Evolutionary conservation across 2,888 invertebrate species (phyloP), one percentile per base, ranked within the genome.

Genomic region (Heliconius sara): DNA sequence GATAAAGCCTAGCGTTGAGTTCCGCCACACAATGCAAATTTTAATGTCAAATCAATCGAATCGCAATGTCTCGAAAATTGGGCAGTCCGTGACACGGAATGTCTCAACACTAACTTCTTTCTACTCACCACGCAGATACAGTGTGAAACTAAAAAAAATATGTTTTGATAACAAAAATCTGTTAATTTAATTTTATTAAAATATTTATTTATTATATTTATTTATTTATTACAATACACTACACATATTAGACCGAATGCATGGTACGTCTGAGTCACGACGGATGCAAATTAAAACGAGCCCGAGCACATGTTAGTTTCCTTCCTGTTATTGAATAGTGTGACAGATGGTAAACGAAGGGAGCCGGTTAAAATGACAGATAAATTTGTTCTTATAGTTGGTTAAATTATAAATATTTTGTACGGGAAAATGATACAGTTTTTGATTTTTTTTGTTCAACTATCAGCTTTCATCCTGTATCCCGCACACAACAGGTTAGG

Each of bases 281-380:
- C 72, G 71, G 72, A 72, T 72, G 79, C 72, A 79, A 79, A 77
- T 79, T 76, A 72, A 76, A 79, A 79, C 79, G 71, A 66, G 71
- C 72, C 57, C 57, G 43, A 65, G 65, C 77, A 73, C 66, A 72
- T 79, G 76, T 72, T 77, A 73, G 79, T 77, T 79, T 79, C 79
- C 79, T 79, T 79, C 79, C 79, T 77, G 79, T 79, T 79, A 79
- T 79, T 71, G 72, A 79, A 79, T 79, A 75, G 74, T 79, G 71
- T 79, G 79, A 79, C 72, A 79, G 79, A 79, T 79, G 77, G 66
- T 73, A 39, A 68, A 68, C 77, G 76, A 77, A 76, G 77, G 79
- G 76, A 79, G 72, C 72, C 66, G 60, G 72, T 79, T 52, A 27
- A 76, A 77, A 67, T 79, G 66, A 79, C 79, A 79, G 43, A 79